A percentile compares a stretch with the other conserved stretches of the same genome.
phyloP scores from a whole-genome alignment of 2,113 vertebrate species.

The Limnothrissa miodon region DNA sequence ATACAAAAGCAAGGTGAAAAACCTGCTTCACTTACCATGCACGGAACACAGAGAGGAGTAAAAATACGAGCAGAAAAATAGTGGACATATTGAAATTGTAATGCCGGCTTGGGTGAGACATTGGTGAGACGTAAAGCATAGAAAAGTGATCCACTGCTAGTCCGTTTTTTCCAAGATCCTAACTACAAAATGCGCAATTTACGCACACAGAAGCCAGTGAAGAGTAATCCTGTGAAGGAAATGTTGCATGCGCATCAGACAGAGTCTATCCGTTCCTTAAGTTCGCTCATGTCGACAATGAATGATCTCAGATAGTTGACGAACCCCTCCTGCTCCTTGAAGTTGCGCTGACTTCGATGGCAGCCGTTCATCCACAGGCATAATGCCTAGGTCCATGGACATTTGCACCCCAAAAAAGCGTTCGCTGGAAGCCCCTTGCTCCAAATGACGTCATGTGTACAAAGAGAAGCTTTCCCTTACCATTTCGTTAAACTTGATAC shows the following conservation, averaged over 20 bases:
- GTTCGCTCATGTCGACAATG: slow-evolving; percentile 41
- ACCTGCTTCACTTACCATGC: slow-evolving; percentile 78
- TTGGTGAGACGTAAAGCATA: slow-evolving; percentile 21
- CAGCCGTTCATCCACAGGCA: slow-evolving; percentile 40
- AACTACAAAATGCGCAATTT: slow-evolving; percentile 35
- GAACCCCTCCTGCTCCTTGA: slow-evolving; percentile 54
- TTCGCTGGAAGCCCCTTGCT: slow-evolving; percentile 39
- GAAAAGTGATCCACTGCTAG: slow-evolving; percentile 31
- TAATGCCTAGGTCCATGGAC: slow-evolving; percentile 43
- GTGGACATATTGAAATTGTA: slow-evolving; percentile 76
- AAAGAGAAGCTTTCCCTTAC: slow-evolving; percentile 9
- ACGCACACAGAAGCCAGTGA: slow-evolving; percentile 41
- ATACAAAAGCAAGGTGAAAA: not conserved
- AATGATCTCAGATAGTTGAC: slow-evolving; percentile 33
- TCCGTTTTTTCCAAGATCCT: slow-evolving; percentile 28
- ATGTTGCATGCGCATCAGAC: slow-evolving; percentile 46
- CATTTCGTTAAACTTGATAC: slow-evolving; percentile 3
- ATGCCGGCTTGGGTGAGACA: slow-evolving; percentile 53
- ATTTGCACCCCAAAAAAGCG: slow-evolving; percentile 41
- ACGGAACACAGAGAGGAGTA: slow-evolving; percentile 79
- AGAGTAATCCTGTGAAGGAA: slow-evolving; percentile 61
- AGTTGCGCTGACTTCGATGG: slow-evolving; percentile 49
- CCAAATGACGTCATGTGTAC: slow-evolving; percentile 45
- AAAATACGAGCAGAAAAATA: slow-evolving; percentile 71
- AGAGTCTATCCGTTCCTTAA: slow-evolving; percentile 43